A percentile compares a stretch with the other conserved stretches of the same genome.
Conservation (phyloP, 2,888 invertebrate species). For the Periphyllus acericola region DNA sequence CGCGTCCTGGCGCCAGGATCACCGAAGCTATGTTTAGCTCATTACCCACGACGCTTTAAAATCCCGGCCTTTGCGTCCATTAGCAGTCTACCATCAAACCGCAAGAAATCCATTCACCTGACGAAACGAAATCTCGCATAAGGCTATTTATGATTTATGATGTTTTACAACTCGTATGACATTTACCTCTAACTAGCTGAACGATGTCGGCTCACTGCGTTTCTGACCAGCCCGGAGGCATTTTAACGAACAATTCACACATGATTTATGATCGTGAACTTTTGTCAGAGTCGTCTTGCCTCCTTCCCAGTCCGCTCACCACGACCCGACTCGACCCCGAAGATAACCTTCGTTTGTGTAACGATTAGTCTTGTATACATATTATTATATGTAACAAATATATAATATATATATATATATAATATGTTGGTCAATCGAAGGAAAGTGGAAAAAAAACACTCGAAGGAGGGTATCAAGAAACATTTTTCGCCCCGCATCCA, state of each 20-base stretch:
- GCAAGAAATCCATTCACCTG: not conserved
- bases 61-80: not conserved
- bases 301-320: not conserved
- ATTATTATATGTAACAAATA: too few species aligned
- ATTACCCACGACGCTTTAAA: not conserved
- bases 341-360: constrained; percentile 16
- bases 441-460: not conserved
- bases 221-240: constrained; percentile 11
- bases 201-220: not conserved
- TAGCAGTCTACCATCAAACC: not conserved
- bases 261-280: constrained; percentile 34
- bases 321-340: not conserved
- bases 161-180: not conserved
- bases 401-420: too few species aligned
- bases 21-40: not conserved
- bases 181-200: not conserved
- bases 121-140: constrained; percentile 30
- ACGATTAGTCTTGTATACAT: constrained; percentile 18
- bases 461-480: not conserved
- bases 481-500: not conserved
- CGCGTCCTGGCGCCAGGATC: not conserved
- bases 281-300: constrained; percentile 8
- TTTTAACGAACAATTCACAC: constrained; percentile 16
- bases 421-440: not conserved
- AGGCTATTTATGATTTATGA: constrained; percentile 25